These are phyloP conservation scores for Drosophila funebris DNA, from an alignment of 1,140 invertebrate genomes.

Conservation along the genomic window DNA sequence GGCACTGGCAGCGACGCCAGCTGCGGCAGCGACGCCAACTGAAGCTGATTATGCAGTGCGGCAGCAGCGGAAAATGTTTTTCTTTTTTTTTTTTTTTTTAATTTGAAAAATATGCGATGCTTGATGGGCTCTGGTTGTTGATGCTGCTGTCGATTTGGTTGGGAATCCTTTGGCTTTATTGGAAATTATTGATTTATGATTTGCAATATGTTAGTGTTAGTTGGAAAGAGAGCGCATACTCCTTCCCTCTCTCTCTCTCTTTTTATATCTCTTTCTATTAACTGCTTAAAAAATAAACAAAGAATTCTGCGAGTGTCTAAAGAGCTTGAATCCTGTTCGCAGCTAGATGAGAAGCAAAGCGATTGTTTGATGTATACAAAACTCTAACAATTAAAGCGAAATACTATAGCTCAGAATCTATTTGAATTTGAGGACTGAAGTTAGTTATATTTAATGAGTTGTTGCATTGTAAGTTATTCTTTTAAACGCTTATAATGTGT, in stretches of 20 bases:
- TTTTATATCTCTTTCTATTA: too few species aligned
- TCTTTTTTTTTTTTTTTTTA: conserved; percentile 50
- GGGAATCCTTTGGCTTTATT: conserved; percentile 51
- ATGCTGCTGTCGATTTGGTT: conserved; percentile 24
- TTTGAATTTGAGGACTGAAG: not conserved
- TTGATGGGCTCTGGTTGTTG: conserved; percentile 26
- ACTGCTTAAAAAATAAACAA: not conserved
- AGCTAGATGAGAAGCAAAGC: too few species aligned
- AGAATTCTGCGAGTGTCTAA: not conserved
- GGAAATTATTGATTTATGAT: conserved; percentile 76
- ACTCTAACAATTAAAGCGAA: too few species aligned
- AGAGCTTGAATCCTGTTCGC: not conserved
- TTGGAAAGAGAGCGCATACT: not conserved
- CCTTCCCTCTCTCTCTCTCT: not conserved
- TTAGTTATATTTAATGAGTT: not conserved
- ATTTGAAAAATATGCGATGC: conserved; percentile 76
- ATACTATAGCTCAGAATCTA: not conserved
- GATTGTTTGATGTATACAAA: too few species aligned
- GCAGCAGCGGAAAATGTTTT: conserved; percentile 57
- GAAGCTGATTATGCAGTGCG: conserved; percentile 68
- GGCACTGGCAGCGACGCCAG: conserved; percentile 43
- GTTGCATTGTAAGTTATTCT: too few species aligned
- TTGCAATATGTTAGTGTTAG: conserved; percentile 24
- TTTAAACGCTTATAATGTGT: too few species aligned
- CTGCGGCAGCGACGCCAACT: conserved; percentile 22